Evolutionary conservation across 2,888 invertebrate genomes (phyloP), one percentile per base, ranked within the genome.

Genomic region (Tipula vernalis): DNA sequence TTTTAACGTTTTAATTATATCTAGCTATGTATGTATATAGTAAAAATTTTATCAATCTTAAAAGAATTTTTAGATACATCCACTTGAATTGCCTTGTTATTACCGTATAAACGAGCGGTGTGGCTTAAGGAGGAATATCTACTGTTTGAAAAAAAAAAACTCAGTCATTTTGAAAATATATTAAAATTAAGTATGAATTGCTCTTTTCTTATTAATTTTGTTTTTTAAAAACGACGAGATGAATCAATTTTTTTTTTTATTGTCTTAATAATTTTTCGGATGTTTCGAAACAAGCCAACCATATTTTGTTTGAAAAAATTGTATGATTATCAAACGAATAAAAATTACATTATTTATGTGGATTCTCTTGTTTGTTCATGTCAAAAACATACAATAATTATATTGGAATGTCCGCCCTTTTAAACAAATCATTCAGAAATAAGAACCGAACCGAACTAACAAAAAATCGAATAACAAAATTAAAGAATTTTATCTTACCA

Each of bases 1-100:
- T 71, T 71, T 71, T 71, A 71, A 71, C 71, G 71, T 71, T 71
- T 71, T 71, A 71, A 71, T 71, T 71, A 71, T 71, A 71, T 71
- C 71, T 28, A n/a, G n/a, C n/a, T n/a, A n/a, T n/a, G n/a, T n/a
- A n/a, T n/a, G n/a, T n/a, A 28, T 71, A 71, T 71, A 71, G 71
- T 71, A 71, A 71, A 28, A 28, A 51, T 71, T 28, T 28, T 18
- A 71, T 71, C 71, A 71, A 71, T 71, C 71, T 28, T 71, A 28
- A 18, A 71, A n/a, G 71, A 28, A 71, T 71, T 71, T 28, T 71
- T 71, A 71, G 71, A 71, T 71, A 18, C 71, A 71, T 71, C 71
- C 71, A 71, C 71, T 71, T 71, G 71, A 12, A 71, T 71, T 71
- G 28, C 71, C 71, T 71, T 71, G 71, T 71, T 71, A 71, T 71